These are phyloP conservation scores for Urocitellus parryii DNA, from an alignment of 2,113 vertebrate species.

Conservation along the genomic window DNA sequence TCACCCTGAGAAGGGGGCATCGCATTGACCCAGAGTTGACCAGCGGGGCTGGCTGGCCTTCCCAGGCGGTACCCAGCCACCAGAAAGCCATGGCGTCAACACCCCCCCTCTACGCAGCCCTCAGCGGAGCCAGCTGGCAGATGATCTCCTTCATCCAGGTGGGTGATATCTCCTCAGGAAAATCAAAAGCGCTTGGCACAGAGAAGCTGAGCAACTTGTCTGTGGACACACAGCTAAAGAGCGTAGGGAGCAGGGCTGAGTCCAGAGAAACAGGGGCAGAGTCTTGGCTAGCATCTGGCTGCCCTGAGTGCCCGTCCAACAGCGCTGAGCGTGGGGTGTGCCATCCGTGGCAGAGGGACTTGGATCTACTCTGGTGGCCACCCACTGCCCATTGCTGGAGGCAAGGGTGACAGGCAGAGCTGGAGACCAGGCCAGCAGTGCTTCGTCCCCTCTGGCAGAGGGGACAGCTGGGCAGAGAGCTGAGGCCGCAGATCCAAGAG, in stretches of 20 bases:
- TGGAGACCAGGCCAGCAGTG: not conserved
- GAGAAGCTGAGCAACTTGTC: not conserved
- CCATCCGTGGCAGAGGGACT: not conserved
- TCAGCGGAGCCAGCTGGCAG: not conserved
- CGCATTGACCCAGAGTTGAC: not conserved
- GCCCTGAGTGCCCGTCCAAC: not conserved
- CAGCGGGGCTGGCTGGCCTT: not conserved
- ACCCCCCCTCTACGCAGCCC: not conserved
- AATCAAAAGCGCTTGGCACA: not conserved
- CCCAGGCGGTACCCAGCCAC: not conserved
- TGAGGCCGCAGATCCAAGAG: not conserved
- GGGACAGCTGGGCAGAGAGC: not conserved
- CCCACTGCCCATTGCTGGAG: not conserved
- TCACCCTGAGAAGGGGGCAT: not conserved
- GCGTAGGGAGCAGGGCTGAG: not conserved
- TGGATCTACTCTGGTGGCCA: not conserved
- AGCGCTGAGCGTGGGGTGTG: not conserved
- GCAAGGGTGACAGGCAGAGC: rapidly evolving
- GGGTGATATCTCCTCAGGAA: not conserved
- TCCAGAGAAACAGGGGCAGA: not conserved
- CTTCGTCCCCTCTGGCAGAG: not conserved
- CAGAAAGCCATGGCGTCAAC: not conserved
- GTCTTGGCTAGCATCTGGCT: not conserved
- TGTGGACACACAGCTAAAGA: not conserved
- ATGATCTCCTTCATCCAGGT: not conserved